Evolutionary conservation across 2,888 invertebrate genomes (phyloP).

Genomic region (Cerastis leucographa): DNA sequence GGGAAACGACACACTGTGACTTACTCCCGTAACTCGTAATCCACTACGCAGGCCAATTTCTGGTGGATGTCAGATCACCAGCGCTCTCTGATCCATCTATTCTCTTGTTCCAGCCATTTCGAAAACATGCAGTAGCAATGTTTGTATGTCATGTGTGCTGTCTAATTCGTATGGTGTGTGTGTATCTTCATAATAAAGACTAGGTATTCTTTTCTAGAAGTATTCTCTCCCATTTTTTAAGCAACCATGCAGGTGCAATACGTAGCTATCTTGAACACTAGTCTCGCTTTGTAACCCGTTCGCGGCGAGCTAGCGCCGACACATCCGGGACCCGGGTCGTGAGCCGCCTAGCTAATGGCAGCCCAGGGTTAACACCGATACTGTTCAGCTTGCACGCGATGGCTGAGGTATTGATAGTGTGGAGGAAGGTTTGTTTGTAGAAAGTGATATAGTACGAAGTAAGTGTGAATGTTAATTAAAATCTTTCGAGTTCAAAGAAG

Average conservation of each 20-base stretch:
- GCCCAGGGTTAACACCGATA: constrained; percentile 54
- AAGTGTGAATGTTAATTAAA: neutral
- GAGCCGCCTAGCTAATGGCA: constrained; percentile 49
- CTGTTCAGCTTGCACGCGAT: constrained; percentile 34
- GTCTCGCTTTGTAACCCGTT: constrained; percentile 50
- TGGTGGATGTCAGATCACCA: neutral
- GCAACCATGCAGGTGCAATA: constrained; percentile 33
- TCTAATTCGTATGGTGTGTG: neutral
- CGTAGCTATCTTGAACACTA: constrained; percentile 12
- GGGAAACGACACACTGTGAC: too few relatives aligned
- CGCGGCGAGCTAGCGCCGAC: constrained; percentile 46
- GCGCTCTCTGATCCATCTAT: neutral
- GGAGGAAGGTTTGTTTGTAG: constrained; percentile 5
- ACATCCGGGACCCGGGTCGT: constrained; percentile 65
- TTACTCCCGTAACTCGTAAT: too few relatives aligned
- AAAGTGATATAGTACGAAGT: neutral
- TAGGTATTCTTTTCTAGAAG: neutral
- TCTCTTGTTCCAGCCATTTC: neutral
- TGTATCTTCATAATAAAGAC: neutral
- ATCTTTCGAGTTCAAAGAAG: neutral
- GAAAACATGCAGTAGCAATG: neutral
- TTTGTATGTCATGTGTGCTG: neutral
- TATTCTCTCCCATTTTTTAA: neutral
- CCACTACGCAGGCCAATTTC: neutral
- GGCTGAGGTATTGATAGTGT: constrained; percentile 8